Conservation (phyloP, 2,888 invertebrate genomes). For the Synanthedon tipuliformis region DNA sequence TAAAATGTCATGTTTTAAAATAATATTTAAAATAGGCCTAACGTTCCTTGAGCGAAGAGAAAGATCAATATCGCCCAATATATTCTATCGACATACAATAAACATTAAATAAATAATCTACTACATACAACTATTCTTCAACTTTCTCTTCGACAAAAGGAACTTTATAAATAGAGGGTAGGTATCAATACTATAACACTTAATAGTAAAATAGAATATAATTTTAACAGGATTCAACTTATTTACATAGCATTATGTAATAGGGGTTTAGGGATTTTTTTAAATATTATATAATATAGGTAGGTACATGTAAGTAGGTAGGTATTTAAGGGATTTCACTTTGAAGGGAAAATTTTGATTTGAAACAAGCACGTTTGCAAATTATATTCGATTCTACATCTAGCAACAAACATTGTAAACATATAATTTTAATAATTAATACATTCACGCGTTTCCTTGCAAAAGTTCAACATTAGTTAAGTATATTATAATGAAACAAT, state of each 20-base stretch:
- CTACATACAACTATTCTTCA: neutral
- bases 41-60: constrained; percentile 39
- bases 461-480: too few species aligned
- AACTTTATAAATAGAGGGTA: constrained; percentile 47
- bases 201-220: constrained; percentile 69
- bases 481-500: too few species aligned
- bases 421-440: too few species aligned
- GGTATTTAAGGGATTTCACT: neutral
- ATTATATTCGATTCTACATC: neutral
- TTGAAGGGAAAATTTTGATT: neutral
- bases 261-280: neutral
- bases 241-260: constrained; percentile 43
- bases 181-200: constrained; percentile 65
- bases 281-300: neutral
- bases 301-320: neutral
- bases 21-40: constrained; percentile 45
- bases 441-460: too few species aligned
- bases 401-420: neutral
- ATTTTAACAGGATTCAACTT: constrained; percentile 67
- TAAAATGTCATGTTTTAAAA: constrained; percentile 29
- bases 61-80: constrained; percentile 5
- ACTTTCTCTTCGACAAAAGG: constrained; percentile 34
- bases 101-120: neutral
- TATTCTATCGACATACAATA: neutral
- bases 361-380: neutral